Base-by-base conservation (phyloP, 2,113 vertebrate genomes). In the Ibidorhyncha struthersii region DNA sequence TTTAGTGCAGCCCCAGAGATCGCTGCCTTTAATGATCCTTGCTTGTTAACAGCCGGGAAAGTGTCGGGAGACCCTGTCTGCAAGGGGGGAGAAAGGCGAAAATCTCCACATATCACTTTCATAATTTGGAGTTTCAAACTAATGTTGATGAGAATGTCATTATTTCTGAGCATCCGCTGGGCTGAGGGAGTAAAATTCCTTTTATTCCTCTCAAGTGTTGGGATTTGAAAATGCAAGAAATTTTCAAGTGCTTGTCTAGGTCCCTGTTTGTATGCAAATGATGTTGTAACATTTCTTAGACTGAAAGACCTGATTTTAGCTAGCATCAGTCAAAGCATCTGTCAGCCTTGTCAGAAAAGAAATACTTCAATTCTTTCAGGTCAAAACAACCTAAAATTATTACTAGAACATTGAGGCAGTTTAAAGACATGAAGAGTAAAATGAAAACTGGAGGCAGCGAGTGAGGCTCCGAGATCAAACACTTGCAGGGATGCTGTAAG, bases 191-290 rank as follows among this genome's bases (percentile, higher is more conserved):
- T 86, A 89, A 91, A 86, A 93, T 82, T 66, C 72, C 56, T 94
- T 95, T 96, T 94, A 96, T 96, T 92, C 12, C 0, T 89, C 89
- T 96, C 93, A 59, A 86, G 29, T 78, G 89, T 89, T 91, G 91
- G 86, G 77, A 94, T 96, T 95, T 89, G 79, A 67, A 95, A 97
- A 65, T 59, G 77, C 81, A 78, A 83, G 69, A 94, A 78, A 92
- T 96, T 89, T 95, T 65, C 89, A 70, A 89, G 91, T 74, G 69
- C 93, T 94, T 78, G 82, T 88, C 85, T 90, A 34, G 55, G 50
- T 73, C 89, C 63, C 89, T 74, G 89, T 82, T 96, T 96, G 94
- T 94, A 97, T 96, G 94, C 89, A 96, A 97, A 97, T 96, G 77
- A 79, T 81, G 71, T 61, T 80, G 76, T 81, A 94, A 81, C 63